These are phyloP conservation scores for Phymorhynchus buccinoides DNA, from an alignment of 1,140 invertebrate species.

Conservation along the genomic window DNA sequence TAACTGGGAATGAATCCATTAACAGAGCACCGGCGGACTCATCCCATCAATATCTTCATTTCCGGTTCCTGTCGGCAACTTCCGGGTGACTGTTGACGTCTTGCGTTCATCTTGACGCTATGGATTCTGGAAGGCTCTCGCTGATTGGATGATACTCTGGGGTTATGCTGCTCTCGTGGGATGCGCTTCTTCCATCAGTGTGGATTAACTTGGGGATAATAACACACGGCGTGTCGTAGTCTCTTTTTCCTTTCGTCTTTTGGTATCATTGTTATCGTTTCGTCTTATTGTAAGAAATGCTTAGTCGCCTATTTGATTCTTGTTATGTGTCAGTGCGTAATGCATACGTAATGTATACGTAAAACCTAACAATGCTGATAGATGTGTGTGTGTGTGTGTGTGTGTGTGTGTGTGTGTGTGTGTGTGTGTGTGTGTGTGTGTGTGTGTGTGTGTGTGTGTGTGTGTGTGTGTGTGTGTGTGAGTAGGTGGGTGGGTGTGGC, in stretches of 20 bases:
- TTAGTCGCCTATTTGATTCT: too few species aligned
- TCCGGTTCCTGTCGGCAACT: background rate
- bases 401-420: background rate
- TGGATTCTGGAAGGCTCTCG: too few species aligned
- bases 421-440: constrained; percentile 7
- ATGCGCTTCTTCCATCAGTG: background rate
- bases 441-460: background rate
- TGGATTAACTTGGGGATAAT: background rate
- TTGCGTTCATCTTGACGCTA: too few species aligned
- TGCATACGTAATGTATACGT: background rate
- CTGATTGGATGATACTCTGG: background rate
- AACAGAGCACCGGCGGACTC: background rate
- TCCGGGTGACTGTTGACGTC: background rate
- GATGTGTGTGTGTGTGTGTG: too few species aligned
- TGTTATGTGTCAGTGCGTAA: background rate
- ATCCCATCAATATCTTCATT: background rate
- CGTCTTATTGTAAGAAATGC: background rate
- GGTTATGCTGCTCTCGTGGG: background rate
- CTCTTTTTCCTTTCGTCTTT: background rate
- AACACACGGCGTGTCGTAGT: background rate
- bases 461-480: background rate
- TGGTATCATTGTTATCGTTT: background rate
- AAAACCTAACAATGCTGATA: too few species aligned
- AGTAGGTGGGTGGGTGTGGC: background rate
- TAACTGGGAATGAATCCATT: background rate